Evolutionary conservation across 2,797 vertebrate species (phyloP).

Genomic region (Chaetodon trifasciatus): DNA sequence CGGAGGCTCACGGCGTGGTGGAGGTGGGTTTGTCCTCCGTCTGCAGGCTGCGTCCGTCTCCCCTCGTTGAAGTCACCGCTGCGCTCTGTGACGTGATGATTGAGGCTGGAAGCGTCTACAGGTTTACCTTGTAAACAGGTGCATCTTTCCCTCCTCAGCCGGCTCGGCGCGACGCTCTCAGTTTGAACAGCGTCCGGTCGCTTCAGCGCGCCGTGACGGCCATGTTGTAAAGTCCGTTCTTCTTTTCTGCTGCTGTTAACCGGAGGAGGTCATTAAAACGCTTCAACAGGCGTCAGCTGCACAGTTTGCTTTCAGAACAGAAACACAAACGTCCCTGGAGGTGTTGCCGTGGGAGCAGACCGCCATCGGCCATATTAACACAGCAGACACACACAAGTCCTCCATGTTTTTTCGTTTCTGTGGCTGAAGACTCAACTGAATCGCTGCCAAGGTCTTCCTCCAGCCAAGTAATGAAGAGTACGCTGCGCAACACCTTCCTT

Average conservation of each 20-base stretch:
- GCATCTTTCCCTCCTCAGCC: constrained; percentile 32
- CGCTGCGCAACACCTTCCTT: constrained; percentile 48
- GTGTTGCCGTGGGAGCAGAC: not conserved
- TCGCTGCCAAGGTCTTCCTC: constrained; percentile 41
- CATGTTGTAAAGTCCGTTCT: constrained; percentile 9
- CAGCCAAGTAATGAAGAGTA: constrained; percentile 49
- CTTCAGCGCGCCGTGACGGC: not conserved
- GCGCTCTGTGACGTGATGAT: too few relatives aligned
- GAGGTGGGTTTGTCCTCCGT: constrained; percentile 42
- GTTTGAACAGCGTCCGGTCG: constrained; percentile 21
- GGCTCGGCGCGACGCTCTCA: constrained; percentile 12
- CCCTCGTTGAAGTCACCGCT: too few relatives aligned
- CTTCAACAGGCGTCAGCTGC: not conserved
- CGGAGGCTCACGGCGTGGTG: constrained; percentile 65
- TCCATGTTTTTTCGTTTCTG: constrained; percentile 5
- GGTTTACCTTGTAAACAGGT: constrained; percentile 67
- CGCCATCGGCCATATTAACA: not conserved
- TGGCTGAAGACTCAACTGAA: constrained; percentile 15
- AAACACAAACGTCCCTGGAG: constrained; percentile 1
- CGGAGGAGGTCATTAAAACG: constrained; percentile 43
- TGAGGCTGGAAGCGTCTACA: constrained; percentile 65
- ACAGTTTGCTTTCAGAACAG: constrained; percentile 6
- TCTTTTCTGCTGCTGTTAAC: constrained; percentile 23
- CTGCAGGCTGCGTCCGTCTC: too few relatives aligned
- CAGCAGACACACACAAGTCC: constrained; percentile 1